Evolutionary conservation across 2,888 invertebrate genomes (phyloP).

Genomic region (Platycnemis pennipes): DNA sequence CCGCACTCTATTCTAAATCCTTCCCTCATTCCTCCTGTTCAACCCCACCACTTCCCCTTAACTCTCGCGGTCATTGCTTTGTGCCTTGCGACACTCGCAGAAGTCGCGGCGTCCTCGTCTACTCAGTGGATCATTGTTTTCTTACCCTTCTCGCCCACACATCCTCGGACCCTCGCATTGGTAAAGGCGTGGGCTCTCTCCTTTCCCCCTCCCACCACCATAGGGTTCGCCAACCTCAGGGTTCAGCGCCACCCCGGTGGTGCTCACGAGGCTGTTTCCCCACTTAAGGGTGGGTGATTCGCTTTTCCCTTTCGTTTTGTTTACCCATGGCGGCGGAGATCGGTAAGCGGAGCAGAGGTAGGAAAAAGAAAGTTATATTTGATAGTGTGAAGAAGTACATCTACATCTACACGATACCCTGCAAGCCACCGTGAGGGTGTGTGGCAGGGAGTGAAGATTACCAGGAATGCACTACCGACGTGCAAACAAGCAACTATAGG

Average conservation of each 20-base stretch:
- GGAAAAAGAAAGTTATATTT: too few species aligned
- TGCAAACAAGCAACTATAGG: too few species aligned
- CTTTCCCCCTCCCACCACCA: background rate
- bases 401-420: too few species aligned
- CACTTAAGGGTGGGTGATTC: background rate
- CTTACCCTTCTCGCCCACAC: background rate
- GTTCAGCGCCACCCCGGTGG: background rate
- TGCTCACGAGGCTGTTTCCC: background rate
- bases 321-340: too few species aligned
- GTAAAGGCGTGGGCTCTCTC: background rate
- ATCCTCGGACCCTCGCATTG: background rate
- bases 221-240: background rate
- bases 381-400: too few species aligned
- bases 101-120: background rate
- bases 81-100: background rate
- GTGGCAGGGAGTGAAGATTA: too few species aligned
- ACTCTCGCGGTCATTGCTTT: constrained; percentile 5
- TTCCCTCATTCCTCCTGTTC: background rate
- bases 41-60: background rate
- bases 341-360: too few species aligned
- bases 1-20: background rate
- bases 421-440: too few species aligned
- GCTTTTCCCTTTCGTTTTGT: too few species aligned
- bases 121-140: background rate
- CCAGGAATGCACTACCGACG: too few species aligned